Evolutionary conservation across 1,140 invertebrate genomes (phyloP), one percentile per base, ranked within the genome.

Genomic region (Trichoplusia ni): DNA sequence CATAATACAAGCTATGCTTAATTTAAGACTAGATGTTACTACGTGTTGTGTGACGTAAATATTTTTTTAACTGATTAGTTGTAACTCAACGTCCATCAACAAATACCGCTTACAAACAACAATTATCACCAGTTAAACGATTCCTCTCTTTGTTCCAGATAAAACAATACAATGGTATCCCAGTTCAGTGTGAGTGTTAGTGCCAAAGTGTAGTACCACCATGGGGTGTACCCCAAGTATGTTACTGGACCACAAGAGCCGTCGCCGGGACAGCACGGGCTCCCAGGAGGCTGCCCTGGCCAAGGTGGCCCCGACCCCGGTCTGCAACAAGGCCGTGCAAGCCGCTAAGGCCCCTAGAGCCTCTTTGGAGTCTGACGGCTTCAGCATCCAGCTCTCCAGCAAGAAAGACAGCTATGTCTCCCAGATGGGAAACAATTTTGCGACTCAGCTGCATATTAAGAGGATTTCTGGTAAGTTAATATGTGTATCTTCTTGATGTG

Each of bases 211-310:
- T 82, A 86, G 81, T 83, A 75, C 73, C 71, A 75, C 53, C 40
- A 91, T 91, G 90, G 90, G 90, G 59, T 91, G 90, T 64, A 91
- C 90, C 9, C 90, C 90, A 53, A 91, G 90, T 68, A 90, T 91
- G 89, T 77, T 91, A 7, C 76, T 91, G 29, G 88, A 91, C 67
- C 88, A 90, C 75, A 91, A 90, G 64, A 90, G 81, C 44, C 80
- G 90, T 16, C 82, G 89, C 9, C 86, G 90, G 13, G 86, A 89
- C 72, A 90, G 85, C 67, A 73, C 77, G 0, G 81, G 84, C 3
- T 88, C 87, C 0, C 85, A 87, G 31, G 87, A 88, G 46, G 84
- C 82, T 0, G 83, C 87, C 4, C 25, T 90, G 14, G 87, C 82
- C 0, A 90, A 90, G 63, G 78, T 84, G 4, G 82, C 83, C 4